Evolutionary conservation across 2,113 vertebrate genomes (phyloP).

Genomic region (Australoheros scitulus): DNA sequence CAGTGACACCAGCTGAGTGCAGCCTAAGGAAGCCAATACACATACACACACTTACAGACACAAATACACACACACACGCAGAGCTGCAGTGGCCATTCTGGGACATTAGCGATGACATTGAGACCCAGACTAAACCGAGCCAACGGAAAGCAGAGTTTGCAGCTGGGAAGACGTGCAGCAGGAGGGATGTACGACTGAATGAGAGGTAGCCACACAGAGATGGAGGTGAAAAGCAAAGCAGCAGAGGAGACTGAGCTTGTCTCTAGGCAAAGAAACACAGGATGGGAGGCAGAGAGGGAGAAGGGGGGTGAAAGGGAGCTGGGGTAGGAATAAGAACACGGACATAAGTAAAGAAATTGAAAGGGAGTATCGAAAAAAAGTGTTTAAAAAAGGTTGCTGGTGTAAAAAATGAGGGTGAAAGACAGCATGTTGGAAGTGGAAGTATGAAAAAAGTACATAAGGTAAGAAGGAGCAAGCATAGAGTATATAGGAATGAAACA

Average conservation of each 20-base stretch:
- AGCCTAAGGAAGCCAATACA: constrained; percentile 66
- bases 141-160: constrained; percentile 40
- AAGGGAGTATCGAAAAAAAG: constrained; percentile 17
- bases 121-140: constrained; percentile 64
- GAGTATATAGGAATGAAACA: constrained; percentile 10
- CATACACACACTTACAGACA: constrained; percentile 42
- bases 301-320: not conserved
- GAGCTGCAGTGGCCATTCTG: constrained; percentile 69
- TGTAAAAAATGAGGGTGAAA: not conserved
- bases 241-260: constrained; percentile 65
- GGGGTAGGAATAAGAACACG: constrained; percentile 24
- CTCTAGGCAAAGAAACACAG: constrained; percentile 66
- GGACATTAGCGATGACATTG: constrained; percentile 71
- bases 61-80: constrained; percentile 33
- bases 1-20: constrained; percentile 69
- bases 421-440: not conserved
- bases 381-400: constrained; percentile 9
- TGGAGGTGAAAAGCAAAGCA: constrained; percentile 53
- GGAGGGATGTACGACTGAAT: constrained; percentile 29
- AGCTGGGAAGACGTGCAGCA: constrained; percentile 44
- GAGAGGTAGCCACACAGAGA: constrained; percentile 52
- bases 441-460: constrained; percentile 4
- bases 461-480: constrained; percentile 5
- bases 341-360: constrained; percentile 41
- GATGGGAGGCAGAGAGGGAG: constrained; percentile 13